Percentiles rank a stretch among this genome's conserved stretches.
Evolutionary conservation across 2,797 vertebrate genomes (phyloP).

Genomic region (Eulemur albifrons): DNA sequence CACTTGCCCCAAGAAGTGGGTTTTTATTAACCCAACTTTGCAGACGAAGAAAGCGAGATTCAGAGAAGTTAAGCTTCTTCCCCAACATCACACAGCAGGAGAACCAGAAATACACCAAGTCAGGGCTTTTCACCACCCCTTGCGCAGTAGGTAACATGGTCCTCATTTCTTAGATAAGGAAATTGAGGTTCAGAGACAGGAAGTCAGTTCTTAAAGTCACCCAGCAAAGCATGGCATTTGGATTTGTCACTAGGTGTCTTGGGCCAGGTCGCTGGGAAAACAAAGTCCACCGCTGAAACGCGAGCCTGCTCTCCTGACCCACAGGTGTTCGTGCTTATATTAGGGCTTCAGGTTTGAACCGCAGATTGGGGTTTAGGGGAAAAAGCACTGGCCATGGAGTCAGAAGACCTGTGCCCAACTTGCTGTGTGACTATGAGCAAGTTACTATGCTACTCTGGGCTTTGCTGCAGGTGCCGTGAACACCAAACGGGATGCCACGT

Average conservation of each 20-base stretch:
- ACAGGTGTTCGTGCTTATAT: fast-evolving
- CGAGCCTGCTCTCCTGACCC: neutral
- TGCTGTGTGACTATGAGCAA: neutral
- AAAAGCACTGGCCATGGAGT: neutral
- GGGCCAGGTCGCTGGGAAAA: neutral
- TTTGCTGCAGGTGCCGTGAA: neutral
- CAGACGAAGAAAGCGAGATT: neutral
- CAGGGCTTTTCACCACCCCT: neutral
- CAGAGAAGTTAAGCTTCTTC: neutral
- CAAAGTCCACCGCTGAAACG: neutral
- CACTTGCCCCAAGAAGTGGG: neutral
- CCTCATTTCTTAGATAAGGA: neutral
- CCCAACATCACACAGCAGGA: neutral
- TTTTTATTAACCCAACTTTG: neutral
- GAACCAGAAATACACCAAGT: neutral
- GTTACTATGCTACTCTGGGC: constrained; percentile 11
- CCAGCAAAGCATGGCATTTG: neutral
- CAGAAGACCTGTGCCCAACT: neutral
- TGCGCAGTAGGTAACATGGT: fast-evolving
- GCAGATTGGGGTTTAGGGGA: neutral
- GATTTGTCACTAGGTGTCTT: neutral
- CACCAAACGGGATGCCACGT: fast-evolving
- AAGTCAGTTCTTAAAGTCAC: neutral
- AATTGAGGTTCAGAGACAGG: neutral
- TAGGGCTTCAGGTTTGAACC: neutral